Base-by-base conservation (phyloP, 2,113 vertebrate species). In the Rafetus swinhoei region DNA sequence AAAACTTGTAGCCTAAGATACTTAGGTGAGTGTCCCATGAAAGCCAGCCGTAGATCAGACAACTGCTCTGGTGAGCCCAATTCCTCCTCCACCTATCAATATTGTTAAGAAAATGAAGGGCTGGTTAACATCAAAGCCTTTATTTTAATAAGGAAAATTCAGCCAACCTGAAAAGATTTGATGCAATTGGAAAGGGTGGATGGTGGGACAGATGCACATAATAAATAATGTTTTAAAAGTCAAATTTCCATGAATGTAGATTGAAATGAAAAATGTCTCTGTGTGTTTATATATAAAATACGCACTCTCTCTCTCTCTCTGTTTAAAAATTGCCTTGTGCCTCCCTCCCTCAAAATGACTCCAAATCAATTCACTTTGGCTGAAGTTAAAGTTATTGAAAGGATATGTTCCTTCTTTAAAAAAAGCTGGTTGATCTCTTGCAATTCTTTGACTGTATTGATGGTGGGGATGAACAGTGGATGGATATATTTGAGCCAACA, bases 41-140 rank as follows among this genome's bases (percentile, higher is more conserved):
- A 82, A 12, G 72, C 0, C 11, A 7, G 54, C 18, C 0, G 4
- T 32, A 2, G 85, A 2, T 85, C 0, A 0, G 35, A 11, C 22
- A 35, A 29, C 57, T 53, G 85, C 76, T 22, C 11, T 45, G n/a
- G 21, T 45, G 39, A 39, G 11, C 72, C 35, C 72, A 39, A 25
- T 45, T 76, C 72, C 35, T 74, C 72, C 35, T 76, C 72, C 6
- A 21, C 72, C 35, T 45, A 0, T 3, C 72, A 52, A 85, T 79
- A 3, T 0, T 2, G 60, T 39, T 14, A 14, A 7, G 55, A 21
- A 62, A 50, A 6, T 21, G 32, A 56, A 79, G 4, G 12, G 3
- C 15, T 32, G 25, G 9, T 53, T 82, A 52, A 35, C 50, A 35
- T 52, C 57, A 24, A 2, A 1, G 7, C 22, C 7, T 6, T 62